Evolutionary conservation across 2,113 vertebrate species (phyloP).

Genomic region (Typhlomys cinereus): DNA sequence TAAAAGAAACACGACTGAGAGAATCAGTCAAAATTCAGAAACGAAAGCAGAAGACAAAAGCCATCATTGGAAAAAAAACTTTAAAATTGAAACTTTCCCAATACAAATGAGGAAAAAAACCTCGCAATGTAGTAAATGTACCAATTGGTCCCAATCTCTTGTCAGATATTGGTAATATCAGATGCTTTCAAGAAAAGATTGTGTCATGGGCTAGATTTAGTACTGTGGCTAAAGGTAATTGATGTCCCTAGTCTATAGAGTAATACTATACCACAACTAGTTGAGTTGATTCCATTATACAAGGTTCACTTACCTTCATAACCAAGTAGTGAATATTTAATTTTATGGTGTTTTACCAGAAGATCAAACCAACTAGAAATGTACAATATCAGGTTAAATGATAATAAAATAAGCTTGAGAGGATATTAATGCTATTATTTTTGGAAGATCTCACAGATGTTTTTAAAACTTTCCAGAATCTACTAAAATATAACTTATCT

Average conservation of each 20-base stretch:
- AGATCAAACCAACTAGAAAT: not conserved
- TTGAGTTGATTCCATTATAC: not conserved
- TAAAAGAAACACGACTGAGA: not conserved
- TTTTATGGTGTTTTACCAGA: not conserved
- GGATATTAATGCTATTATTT: not conserved
- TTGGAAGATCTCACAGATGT: not conserved
- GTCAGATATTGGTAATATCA: no score
- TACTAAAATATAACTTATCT: no score
- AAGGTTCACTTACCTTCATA: not conserved
- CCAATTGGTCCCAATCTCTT: no score
- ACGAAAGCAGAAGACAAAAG: not conserved
- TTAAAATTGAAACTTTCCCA: no score
- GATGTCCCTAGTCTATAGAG: not conserved
- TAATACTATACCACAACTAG: not conserved
- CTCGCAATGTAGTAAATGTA: no score
- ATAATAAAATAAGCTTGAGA: not conserved
- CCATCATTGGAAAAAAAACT: no score
- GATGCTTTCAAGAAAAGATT: no score
- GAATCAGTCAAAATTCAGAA: not conserved
- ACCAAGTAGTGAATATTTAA: not conserved
- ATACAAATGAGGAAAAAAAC: no score
- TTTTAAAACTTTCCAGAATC: no score
- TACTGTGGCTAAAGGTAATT: no score
- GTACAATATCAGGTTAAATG: not conserved
- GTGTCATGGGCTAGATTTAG: no score